These are phyloP conservation scores for Drosophila percnosoma DNA, from an alignment of 2,888 invertebrate genomes.

Conservation along the genomic window DNA sequence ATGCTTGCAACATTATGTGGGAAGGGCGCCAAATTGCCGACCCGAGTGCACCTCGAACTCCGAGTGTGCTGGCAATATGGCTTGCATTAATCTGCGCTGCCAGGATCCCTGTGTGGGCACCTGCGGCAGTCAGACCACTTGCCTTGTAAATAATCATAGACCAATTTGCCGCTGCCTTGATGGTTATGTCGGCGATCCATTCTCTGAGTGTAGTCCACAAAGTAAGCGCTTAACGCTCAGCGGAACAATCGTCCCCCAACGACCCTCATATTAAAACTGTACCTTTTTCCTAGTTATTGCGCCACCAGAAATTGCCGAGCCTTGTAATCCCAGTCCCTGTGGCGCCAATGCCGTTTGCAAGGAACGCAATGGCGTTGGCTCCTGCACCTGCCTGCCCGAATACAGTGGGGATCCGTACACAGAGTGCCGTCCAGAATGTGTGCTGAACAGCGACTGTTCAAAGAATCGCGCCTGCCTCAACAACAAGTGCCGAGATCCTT, in stretches of 20 bases:
- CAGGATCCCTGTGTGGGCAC: slow-evolving; percentile 93
- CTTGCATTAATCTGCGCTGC: slow-evolving; percentile 93
- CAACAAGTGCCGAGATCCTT: slow-evolving; percentile 94
- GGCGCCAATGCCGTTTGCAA: slow-evolving; percentile 94
- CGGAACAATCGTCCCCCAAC: background rate
- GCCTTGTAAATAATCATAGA: slow-evolving; percentile 92
- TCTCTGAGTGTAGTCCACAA: slow-evolving; percentile 89
- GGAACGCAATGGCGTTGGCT: slow-evolving; percentile 92
- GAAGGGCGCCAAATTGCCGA: slow-evolving; percentile 93
- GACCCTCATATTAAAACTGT: slow-evolving; percentile 22
- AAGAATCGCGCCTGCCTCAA: slow-evolving; percentile 92
- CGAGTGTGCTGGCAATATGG: slow-evolving; percentile 93
- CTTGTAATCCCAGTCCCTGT: slow-evolving; percentile 94
- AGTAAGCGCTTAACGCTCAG: slow-evolving; percentile 84
- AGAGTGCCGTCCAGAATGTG: slow-evolving; percentile 94
- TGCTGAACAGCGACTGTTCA: slow-evolving; percentile 92
- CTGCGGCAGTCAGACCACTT: slow-evolving; percentile 91
- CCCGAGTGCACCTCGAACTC: slow-evolving; percentile 94
- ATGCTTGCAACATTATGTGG: slow-evolving; percentile 91
- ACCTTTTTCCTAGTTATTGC: slow-evolving; percentile 66
- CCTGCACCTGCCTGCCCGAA: slow-evolving; percentile 92
- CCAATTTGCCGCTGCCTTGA: slow-evolving; percentile 92
- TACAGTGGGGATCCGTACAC: slow-evolving; percentile 95
- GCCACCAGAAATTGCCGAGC: slow-evolving; percentile 88
- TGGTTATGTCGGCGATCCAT: slow-evolving; percentile 94